Evolutionary conservation across 1,140 invertebrate species (phyloP).

Genomic region (Drosophila oshimai): DNA sequence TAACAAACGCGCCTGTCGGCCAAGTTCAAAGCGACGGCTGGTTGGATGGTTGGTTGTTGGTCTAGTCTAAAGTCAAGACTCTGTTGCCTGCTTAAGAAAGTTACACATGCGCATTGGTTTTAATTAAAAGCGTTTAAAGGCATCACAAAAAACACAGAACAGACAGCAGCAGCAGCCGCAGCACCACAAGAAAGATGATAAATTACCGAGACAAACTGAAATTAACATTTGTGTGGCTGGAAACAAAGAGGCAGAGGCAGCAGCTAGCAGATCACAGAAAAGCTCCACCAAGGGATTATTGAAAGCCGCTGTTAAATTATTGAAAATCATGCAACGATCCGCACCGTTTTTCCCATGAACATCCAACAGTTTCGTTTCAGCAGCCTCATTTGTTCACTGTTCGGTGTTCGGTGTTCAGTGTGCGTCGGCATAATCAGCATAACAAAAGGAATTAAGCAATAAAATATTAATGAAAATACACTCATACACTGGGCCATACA

Average conservation of each 20-base stretch:
- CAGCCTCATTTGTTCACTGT: slow-evolving; percentile 54
- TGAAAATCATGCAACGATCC: slow-evolving; percentile 73
- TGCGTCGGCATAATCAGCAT: slow-evolving; percentile 81
- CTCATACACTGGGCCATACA: slow-evolving; percentile 10
- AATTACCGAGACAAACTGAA: slow-evolving; percentile 79
- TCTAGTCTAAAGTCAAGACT: slow-evolving; percentile 17
- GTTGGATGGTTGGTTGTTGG: no score
- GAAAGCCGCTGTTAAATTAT: slow-evolving; percentile 74
- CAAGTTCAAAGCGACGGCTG: slow-evolving; percentile 69
- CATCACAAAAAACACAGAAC: slow-evolving; percentile 14
- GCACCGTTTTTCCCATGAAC: slow-evolving; percentile 67
- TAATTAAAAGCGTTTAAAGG: slow-evolving; percentile 81
- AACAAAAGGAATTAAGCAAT: slow-evolving; percentile 83
- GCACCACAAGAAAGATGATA: slow-evolving; percentile 65
- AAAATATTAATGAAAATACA: slow-evolving; percentile 81
- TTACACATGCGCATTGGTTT: slow-evolving; percentile 81
- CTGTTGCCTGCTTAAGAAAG: slow-evolving; percentile 65
- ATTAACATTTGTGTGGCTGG: slow-evolving; percentile 63
- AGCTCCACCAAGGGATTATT: slow-evolving; percentile 21
- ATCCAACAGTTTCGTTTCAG: slow-evolving; percentile 8
- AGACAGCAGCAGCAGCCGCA: neutral
- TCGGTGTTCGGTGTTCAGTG: slow-evolving; percentile 25
- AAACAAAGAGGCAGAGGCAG: slow-evolving; percentile 27
- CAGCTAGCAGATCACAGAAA: slow-evolving; percentile 35
- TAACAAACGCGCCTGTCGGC: slow-evolving; percentile 77